Evolutionary conservation across 53 echinoderm and acorn worm species (phyloP).

Genomic region (Temnopleurus reevesii): DNA sequence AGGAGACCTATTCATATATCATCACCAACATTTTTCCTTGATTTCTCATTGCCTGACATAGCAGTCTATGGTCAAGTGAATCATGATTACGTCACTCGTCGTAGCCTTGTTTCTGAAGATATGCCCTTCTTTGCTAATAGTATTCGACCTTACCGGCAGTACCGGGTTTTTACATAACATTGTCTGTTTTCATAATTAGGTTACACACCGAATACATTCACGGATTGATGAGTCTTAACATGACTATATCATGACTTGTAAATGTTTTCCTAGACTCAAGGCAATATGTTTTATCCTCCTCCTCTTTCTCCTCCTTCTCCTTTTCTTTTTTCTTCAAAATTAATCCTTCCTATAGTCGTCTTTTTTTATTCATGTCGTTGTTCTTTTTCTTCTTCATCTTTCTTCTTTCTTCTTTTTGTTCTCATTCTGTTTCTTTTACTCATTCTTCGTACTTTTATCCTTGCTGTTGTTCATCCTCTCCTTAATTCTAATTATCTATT

Average conservation of each 20-base stretch:
- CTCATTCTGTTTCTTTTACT: not conserved
- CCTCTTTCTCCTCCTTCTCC: not conserved
- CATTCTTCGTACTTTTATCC: not conserved
- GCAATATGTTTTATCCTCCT: not conserved
- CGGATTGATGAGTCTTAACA: not conserved
- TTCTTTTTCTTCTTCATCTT: not conserved
- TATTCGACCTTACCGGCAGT: not conserved
- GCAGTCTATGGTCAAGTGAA: not conserved
- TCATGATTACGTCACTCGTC: not conserved
- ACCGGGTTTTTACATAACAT: not conserved
- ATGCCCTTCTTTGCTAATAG: not conserved
- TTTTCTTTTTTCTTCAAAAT: not conserved
- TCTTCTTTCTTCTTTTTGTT: not conserved
- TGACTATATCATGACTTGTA: not conserved
- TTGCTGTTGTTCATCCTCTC: not conserved
- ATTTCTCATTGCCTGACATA: not conserved
- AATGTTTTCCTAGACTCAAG: not conserved
- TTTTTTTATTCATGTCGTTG: not conserved
- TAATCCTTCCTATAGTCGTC: not conserved
- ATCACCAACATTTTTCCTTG: not conserved
- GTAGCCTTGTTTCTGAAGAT: not conserved
- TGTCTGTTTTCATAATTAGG: not conserved
- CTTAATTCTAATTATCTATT: not conserved
- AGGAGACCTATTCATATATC: not conserved
- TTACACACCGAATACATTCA: not conserved